These are phyloP conservation scores for Branchellion lobata DNA, from an alignment of 2,888 invertebrate genomes.

Conservation along the genomic window DNA sequence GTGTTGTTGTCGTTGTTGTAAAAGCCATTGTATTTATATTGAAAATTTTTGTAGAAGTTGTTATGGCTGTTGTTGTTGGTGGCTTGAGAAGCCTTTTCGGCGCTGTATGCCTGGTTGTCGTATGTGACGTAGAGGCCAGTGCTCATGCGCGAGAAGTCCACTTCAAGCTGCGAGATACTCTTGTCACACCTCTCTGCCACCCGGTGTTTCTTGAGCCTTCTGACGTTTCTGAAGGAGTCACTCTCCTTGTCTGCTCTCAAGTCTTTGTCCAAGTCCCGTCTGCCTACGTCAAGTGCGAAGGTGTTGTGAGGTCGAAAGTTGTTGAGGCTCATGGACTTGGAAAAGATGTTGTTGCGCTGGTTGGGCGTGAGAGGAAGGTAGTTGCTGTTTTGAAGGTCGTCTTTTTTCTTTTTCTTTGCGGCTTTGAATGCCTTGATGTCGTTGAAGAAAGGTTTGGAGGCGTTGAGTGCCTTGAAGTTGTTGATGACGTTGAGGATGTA, in stretches of 20 bases:
- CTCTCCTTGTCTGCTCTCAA: not conserved
- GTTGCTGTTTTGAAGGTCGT: slow-evolving; percentile 22
- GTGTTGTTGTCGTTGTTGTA: not conserved
- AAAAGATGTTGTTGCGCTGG: not conserved
- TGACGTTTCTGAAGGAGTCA: not conserved
- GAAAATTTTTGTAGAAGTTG: not conserved
- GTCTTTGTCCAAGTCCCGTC: not conserved
- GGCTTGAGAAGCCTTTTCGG: not conserved
- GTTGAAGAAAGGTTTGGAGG: slow-evolving; percentile 24
- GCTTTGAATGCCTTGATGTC: slow-evolving; percentile 18
- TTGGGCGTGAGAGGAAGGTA: slow-evolving; percentile 23
- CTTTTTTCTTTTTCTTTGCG: not conserved
- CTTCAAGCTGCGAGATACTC: not conserved
- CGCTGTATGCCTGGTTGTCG: not conserved
- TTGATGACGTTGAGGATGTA: slow-evolving; percentile 27
- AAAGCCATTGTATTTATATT: not conserved
- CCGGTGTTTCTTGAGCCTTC: too few relatives aligned
- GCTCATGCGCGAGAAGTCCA: not conserved
- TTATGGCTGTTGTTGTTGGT: not conserved
- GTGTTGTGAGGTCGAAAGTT: not conserved
- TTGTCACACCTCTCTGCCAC: not conserved
- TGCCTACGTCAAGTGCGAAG: not conserved
- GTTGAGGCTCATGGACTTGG: slow-evolving; percentile 21
- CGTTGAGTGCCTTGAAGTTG: slow-evolving; percentile 18
- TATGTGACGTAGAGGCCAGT: not conserved